A percentile compares a stretch with the other conserved stretches of the same genome.
phyloP scores from a whole-genome alignment of 2,888 invertebrate genomes.

The Cloeon dipterum region DNA sequence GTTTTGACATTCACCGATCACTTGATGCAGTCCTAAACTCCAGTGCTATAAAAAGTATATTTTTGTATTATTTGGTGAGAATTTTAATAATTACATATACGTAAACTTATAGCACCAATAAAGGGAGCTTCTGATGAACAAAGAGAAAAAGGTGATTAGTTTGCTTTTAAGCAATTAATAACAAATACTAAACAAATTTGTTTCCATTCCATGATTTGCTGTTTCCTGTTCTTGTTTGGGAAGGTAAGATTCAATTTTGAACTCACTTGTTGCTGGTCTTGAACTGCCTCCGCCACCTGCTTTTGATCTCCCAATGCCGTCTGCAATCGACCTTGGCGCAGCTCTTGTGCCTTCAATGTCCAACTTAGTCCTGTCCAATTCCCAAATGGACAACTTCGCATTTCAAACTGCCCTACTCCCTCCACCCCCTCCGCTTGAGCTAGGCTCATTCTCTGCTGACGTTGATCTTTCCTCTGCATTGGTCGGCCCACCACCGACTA shows the following conservation, averaged over 20 bases:
- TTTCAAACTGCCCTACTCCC: no score
- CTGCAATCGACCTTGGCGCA: not conserved
- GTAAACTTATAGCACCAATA: constrained; percentile 2
- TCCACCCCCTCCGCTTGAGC: no score
- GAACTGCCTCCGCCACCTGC: not conserved
- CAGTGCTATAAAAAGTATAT: constrained; percentile 18
- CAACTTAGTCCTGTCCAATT: no score
- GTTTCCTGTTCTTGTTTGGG: constrained; percentile 2
- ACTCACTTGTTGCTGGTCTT: not conserved
- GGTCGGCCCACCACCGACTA: no score
- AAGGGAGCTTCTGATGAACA: not conserved
- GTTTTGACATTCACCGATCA: constrained; percentile 47
- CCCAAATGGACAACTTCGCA: no score
- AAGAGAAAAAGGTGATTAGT: constrained; percentile 5
- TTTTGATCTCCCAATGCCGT: not conserved
- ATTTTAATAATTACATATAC: not conserved
- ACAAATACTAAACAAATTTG: no score
- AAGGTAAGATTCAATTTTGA: constrained; percentile 7
- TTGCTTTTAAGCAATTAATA: no score
- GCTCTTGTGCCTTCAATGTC: no score
- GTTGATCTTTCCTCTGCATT: no score
- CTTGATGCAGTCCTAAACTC: constrained; percentile 45
- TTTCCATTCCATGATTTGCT: not conserved
- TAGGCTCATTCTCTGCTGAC: no score
- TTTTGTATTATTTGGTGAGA: not conserved